phyloP scores from a whole-genome alignment of 2,797 vertebrate genomes.

The Picus viridis region DNA sequence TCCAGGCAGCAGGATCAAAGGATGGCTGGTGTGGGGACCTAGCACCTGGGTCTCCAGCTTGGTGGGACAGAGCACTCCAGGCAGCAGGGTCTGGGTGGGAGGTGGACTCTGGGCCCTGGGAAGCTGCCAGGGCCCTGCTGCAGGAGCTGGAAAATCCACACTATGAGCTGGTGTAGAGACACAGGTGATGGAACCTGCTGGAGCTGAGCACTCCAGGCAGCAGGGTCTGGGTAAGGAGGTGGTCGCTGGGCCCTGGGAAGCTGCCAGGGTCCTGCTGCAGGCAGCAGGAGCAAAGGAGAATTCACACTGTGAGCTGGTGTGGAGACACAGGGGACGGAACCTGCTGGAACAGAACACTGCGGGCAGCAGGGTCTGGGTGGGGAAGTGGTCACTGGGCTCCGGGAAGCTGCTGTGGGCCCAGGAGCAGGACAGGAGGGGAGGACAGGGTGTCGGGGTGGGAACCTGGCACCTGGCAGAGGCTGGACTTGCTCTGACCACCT shows the following conservation, averaged over 20 bases:
- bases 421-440: too few relatives aligned
- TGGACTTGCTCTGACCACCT: neutral
- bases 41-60: too few relatives aligned
- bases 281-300: constrained; percentile 86
- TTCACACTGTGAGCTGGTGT: too few relatives aligned
- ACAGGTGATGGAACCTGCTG: too few relatives aligned
- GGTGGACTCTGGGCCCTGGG: neutral
- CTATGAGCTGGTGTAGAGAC: too few relatives aligned
- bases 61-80: too few relatives aligned
- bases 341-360: too few relatives aligned
- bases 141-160: too few relatives aligned
- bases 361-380: accelerated
- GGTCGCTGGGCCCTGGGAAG: neutral
- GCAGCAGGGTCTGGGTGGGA: accelerated
- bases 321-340: too few relatives aligned
- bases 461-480: neutral
- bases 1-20: accelerated
- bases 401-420: neutral
- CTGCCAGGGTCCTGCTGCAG: constrained; percentile 81
- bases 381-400: accelerated
- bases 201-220: too few relatives aligned
- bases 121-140: neutral
- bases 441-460: accelerated
- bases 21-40: too few relatives aligned
- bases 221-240: accelerated